Evolutionary conservation across 2,888 invertebrate genomes (phyloP).

Genomic region (Unio pictorum): DNA sequence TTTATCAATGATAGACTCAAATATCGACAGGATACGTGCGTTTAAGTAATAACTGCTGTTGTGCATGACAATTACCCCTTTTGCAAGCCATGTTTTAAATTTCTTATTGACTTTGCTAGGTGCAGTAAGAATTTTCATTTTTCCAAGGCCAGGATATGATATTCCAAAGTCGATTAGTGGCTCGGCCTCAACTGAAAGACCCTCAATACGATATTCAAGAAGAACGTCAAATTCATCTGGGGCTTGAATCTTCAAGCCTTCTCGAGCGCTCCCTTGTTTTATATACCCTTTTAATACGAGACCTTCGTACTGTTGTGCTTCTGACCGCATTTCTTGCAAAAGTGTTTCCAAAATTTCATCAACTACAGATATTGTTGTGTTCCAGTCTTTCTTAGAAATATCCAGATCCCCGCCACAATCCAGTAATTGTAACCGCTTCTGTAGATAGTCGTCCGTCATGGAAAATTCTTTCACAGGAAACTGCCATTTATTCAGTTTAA

Average conservation of each 20-base stretch:
- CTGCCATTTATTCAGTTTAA: too few species aligned
- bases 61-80: conserved; percentile 7
- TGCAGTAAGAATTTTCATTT: neutral
- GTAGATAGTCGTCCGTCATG: too few species aligned
- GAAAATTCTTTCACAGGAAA: too few species aligned
- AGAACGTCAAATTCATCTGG: conserved; percentile 34
- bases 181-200: conserved; percentile 2
- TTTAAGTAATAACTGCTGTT: conserved; percentile 5
- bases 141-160: neutral
- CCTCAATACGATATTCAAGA: conserved; percentile 24
- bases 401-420: too few species aligned
- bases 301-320: neutral
- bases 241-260: conserved; percentile 29
- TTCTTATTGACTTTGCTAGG: neutral
- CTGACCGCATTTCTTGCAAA: too few species aligned
- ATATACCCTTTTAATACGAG: conserved; percentile 19
- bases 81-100: conserved; percentile 9
- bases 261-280: conserved; percentile 31
- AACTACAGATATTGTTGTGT: too few species aligned
- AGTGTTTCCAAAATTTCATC: too few species aligned
- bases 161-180: neutral
- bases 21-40: conserved; percentile 14
- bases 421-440: too few species aligned
- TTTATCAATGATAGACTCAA: conserved; percentile 19
- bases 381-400: too few species aligned